phyloP scores from a whole-genome alignment of 1,140 invertebrate species.

The Metopolophium dirhodum region DNA sequence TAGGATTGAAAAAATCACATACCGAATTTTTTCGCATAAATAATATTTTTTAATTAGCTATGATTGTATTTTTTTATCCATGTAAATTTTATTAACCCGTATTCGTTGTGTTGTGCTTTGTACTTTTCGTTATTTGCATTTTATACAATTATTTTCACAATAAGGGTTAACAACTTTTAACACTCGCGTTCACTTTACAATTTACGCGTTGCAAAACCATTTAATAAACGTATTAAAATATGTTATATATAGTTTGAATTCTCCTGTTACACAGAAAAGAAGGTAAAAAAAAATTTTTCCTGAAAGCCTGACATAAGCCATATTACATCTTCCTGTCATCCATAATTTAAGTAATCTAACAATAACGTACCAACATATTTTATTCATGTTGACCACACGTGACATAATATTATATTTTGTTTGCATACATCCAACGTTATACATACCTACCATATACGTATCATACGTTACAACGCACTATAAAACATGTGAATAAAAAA shows the following conservation, averaged over 20 bases:
- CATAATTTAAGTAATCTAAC: not conserved
- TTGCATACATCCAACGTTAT: not conserved
- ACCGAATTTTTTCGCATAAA: not conserved
- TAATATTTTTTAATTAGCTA: not conserved
- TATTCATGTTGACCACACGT: not conserved
- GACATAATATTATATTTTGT: not conserved
- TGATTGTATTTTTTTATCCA: not conserved
- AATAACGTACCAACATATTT: not conserved
- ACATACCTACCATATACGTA: not conserved
- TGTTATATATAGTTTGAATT: not conserved
- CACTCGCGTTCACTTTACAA: not conserved
- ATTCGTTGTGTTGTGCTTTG: fast-evolving
- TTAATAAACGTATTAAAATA: not conserved
- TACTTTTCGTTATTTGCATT: not conserved
- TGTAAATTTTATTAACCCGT: not conserved
- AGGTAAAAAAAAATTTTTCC: not conserved
- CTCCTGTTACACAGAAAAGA: not conserved
- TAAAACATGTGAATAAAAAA: not conserved
- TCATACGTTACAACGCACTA: not conserved
- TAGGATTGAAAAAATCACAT: not conserved
- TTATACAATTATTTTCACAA: not conserved
- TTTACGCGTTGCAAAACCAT: not conserved
- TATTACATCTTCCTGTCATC: not conserved
- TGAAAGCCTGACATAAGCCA: not conserved
- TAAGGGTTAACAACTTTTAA: not conserved